Evolutionary conservation across 2,113 vertebrate genomes (phyloP).

Genomic region (Pelecanoides urinatrix): DNA sequence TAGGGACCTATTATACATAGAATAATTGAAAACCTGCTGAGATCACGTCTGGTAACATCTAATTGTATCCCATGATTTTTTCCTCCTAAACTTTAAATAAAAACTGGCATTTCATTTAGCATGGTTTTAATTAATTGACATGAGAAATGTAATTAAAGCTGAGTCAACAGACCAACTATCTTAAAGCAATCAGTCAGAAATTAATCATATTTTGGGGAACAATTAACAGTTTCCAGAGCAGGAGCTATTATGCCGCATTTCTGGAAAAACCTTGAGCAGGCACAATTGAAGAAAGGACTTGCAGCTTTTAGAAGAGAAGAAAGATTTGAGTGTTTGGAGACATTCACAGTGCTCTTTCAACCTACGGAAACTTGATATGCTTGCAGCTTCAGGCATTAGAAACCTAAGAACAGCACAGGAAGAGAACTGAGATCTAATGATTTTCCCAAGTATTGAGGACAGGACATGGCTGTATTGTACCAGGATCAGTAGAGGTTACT

Average conservation of each 20-base stretch:
- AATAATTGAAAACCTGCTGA: slow-evolving; percentile 78
- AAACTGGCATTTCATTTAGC: slow-evolving; percentile 63
- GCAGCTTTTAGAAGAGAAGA: not conserved
- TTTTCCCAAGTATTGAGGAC: not conserved
- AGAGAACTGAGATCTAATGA: not conserved
- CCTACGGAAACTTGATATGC: not conserved
- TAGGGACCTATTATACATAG: slow-evolving; percentile 58
- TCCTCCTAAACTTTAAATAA: slow-evolving; percentile 56
- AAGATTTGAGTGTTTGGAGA: not conserved
- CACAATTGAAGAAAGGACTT: not conserved
- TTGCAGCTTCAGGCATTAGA: not conserved
- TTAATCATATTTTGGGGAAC: not conserved
- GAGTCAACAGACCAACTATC: slow-evolving; percentile 4
- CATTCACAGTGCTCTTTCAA: not conserved
- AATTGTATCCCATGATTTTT: slow-evolving; percentile 43
- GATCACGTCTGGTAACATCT: slow-evolving; percentile 71
- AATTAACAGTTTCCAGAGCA: not conserved
- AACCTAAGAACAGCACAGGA: not conserved
- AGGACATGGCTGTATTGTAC: not conserved
- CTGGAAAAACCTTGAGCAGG: not conserved
- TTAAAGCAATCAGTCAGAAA: not conserved
- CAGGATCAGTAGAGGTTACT: not conserved
- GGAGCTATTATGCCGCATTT: not conserved
- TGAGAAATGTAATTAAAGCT: slow-evolving; percentile 51
- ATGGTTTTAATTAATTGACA: slow-evolving; percentile 70